Conservation (phyloP, 2,113 vertebrate genomes). For the Cervus canadensis region DNA sequence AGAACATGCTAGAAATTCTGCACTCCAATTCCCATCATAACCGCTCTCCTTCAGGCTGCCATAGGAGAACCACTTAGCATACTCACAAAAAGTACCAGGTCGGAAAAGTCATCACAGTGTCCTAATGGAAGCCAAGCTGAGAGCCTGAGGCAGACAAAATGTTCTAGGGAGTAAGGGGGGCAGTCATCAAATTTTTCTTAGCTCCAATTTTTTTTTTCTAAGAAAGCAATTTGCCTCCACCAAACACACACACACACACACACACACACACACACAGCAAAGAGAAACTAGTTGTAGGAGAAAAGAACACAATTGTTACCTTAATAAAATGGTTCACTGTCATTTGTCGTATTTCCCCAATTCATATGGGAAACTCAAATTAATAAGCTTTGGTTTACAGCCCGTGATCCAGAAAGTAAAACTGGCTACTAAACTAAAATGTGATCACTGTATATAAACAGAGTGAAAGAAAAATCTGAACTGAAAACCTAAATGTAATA, state of each 20-base stretch:
- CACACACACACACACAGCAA: not conserved
- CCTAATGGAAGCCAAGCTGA: not conserved
- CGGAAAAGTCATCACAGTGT: conserved; percentile 23
- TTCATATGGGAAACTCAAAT: conserved; percentile 33
- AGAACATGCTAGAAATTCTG: not conserved
- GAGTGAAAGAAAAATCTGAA: conserved; percentile 50
- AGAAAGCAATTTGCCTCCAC: not conserved
- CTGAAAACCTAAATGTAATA: conserved; percentile 45
- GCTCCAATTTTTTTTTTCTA: not conserved
- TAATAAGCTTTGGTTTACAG: conserved; percentile 32
- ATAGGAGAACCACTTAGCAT: not conserved
- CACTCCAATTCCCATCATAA: not conserved
- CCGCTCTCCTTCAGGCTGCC: not conserved
- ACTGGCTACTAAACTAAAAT: conserved; percentile 49
- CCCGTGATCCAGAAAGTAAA: conserved; percentile 38
- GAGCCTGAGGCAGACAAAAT: not conserved
- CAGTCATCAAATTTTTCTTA: conserved; percentile 51
- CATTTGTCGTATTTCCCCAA: conserved; percentile 10
- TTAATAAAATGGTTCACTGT: conserved; percentile 55
- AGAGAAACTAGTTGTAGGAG: conserved; percentile 7
- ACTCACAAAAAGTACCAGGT: conserved; percentile 20
- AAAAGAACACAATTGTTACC: not conserved
- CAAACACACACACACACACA: not conserved
- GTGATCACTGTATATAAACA: conserved; percentile 30
- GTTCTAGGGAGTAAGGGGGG: not conserved